Percentiles rank a stretch among this genome's conserved stretches.
phyloP scores from a whole-genome alignment of 2,888 invertebrate species.

The Physocephala rufipes region DNA sequence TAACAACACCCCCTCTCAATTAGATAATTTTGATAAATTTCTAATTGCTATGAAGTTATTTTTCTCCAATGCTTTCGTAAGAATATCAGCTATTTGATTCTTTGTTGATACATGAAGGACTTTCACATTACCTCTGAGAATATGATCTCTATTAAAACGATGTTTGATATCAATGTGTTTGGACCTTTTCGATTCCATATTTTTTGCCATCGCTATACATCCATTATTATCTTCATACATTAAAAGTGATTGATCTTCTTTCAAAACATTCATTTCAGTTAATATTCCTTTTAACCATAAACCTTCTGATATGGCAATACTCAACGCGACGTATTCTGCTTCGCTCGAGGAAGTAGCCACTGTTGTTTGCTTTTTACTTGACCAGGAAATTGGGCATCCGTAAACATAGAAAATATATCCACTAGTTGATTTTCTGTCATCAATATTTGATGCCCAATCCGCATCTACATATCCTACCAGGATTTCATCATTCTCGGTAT shows the following conservation, averaged over 20 bases:
- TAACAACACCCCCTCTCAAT: too few relatives aligned
- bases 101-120: neutral
- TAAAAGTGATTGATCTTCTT: neutral
- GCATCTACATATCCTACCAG: conserved; percentile 12
- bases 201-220: conserved; percentile 4
- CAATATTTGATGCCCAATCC: conserved; percentile 34
- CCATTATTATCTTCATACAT: conserved; percentile 1
- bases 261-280: conserved; percentile 11
- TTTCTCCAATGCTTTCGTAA: too few relatives aligned
- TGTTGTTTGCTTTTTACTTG: conserved; percentile 37
- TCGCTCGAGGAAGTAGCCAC: conserved; percentile 38
- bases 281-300: conserved; percentile 26
- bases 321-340: conserved; percentile 38
- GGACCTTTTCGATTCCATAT: conserved; percentile 4
- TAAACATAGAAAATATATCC: conserved; percentile 39
- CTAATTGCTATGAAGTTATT: too few relatives aligned
- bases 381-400: conserved; percentile 34
- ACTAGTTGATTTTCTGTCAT: conserved; percentile 38
- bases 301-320: conserved; percentile 21
- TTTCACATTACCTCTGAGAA: neutral
- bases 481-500: neutral
- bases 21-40: too few relatives aligned
- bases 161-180: conserved; percentile 13
- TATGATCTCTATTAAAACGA: conserved; percentile 2
- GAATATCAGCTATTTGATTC: conserved; percentile 3